Percentiles rank a stretch among this genome's conserved stretches.
These are phyloP conservation scores for Melanotaenia nigrans DNA, from an alignment of 2,797 vertebrate species.

Conservation along the genomic window DNA sequence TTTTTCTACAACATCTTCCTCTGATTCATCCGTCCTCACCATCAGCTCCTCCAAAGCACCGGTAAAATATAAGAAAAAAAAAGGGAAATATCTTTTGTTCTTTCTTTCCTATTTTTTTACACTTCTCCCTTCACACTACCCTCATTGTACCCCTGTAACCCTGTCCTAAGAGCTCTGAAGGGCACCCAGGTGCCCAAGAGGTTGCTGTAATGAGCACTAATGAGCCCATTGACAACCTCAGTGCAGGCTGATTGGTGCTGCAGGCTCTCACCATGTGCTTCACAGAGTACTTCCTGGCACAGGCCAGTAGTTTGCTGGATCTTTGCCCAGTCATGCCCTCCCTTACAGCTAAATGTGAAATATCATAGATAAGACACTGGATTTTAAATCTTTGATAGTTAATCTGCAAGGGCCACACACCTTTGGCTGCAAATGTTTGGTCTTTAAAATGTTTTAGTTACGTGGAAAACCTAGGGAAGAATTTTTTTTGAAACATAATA, in stretches of 20 bases:
- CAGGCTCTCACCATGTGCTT: constrained; percentile 75
- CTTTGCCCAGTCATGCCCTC: constrained; percentile 64
- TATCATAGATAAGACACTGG: constrained; percentile 39
- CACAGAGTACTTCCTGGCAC: constrained; percentile 76
- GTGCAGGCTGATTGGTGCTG: constrained; percentile 78
- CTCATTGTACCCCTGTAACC: constrained; percentile 25
- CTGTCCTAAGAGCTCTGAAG: constrained; percentile 75
- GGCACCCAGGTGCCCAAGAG: constrained; percentile 81
- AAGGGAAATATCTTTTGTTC: too few species aligned
- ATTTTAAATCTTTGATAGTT: constrained; percentile 42
- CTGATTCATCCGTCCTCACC: too few species aligned
- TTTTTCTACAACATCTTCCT: too few species aligned
- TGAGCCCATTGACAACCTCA: constrained; percentile 79
- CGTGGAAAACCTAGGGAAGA: not conserved
- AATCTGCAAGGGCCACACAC: constrained; percentile 24
- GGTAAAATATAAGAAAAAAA: too few species aligned
- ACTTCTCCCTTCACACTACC: constrained; percentile 46
- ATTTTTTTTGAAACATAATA: too few species aligned
- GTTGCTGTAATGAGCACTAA: constrained; percentile 78
- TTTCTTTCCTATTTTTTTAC: constrained; percentile 30
- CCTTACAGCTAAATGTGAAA: constrained; percentile 42
- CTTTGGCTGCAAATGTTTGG: constrained; percentile 9
- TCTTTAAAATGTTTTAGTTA: not conserved
- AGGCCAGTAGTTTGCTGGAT: constrained; percentile 66
- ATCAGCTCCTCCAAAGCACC: too few species aligned